These are phyloP conservation scores for Iguana delicatissima DNA, from an alignment of 2,797 vertebrate species.

Conservation along the genomic window DNA sequence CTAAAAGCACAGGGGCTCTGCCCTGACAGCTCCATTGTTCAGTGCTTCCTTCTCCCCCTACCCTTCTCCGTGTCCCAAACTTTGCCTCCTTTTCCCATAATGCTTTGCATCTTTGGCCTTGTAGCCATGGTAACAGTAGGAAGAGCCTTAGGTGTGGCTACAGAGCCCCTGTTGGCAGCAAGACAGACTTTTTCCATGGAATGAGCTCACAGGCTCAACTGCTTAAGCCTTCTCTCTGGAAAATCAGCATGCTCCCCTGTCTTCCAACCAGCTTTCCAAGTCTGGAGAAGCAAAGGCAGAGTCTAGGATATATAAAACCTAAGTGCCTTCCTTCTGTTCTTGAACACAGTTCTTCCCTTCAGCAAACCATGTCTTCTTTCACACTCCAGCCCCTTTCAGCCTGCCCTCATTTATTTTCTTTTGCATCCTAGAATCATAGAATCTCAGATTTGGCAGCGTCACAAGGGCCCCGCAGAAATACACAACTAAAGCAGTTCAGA, in stretches of 20 bases:
- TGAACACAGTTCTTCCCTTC: neutral
- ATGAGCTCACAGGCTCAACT: constrained; percentile 18
- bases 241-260: neutral
- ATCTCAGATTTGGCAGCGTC: no score
- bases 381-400: neutral
- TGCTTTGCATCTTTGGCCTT: constrained; percentile 5
- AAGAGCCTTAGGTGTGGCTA: neutral
- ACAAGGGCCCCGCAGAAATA: no score
- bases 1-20: neutral
- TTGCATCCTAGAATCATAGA: no score
- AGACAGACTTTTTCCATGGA: neutral
- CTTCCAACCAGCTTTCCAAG: constrained; percentile 6
- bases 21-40: neutral
- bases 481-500: no score
- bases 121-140: neutral
- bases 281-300: neutral
- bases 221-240: neutral
- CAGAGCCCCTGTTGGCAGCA: constrained; percentile 3
- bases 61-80: neutral
- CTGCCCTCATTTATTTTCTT: neutral
- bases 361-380: neutral
- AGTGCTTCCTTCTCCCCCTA: neutral
- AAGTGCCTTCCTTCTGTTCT: neutral
- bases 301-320: neutral
- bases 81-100: neutral